Evolutionary conservation across 2,888 invertebrate species (phyloP).

Genomic region (Lasioglossum oenotherae): DNA sequence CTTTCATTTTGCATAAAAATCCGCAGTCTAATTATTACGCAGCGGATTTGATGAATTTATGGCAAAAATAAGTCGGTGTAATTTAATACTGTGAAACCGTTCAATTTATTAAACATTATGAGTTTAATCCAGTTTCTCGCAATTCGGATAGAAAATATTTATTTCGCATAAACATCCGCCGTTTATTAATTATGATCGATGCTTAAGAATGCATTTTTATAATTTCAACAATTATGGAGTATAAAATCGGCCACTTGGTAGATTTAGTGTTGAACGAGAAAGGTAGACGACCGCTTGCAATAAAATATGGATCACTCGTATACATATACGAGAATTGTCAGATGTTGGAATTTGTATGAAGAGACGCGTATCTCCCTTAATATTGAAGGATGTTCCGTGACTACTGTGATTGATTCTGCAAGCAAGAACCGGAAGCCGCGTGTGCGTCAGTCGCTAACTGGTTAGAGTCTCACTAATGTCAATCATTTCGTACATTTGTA

Average conservation of each 20-base stretch:
- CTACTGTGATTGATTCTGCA: conserved; percentile 37
- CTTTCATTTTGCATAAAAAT: too few relatives aligned
- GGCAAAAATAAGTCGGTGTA: too few relatives aligned
- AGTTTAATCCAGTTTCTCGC: too few relatives aligned
- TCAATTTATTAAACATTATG: too few relatives aligned
- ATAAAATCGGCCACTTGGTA: not conserved
- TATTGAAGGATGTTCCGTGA: conserved; percentile 46
- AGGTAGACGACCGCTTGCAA: not conserved
- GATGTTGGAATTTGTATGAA: not conserved
- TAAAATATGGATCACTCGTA: not conserved
- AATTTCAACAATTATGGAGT: not conserved
- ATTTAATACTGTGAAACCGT: too few relatives aligned
- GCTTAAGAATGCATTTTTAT: not conserved
- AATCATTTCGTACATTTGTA: conserved; percentile 46
- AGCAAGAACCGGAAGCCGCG: conserved; percentile 39
- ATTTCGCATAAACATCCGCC: too few relatives aligned
- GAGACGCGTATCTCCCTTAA: conserved; percentile 20
- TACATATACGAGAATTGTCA: not conserved
- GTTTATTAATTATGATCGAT: too few relatives aligned
- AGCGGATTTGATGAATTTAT: too few relatives aligned
- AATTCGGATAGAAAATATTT: too few relatives aligned
- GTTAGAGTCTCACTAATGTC: conserved; percentile 50
- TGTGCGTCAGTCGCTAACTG: conserved; percentile 25
- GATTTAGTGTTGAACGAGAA: not conserved
- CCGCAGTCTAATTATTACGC: too few relatives aligned